These are phyloP conservation scores for Cosmia pyralina DNA, from an alignment of 2,888 invertebrate species.

Conservation along the genomic window DNA sequence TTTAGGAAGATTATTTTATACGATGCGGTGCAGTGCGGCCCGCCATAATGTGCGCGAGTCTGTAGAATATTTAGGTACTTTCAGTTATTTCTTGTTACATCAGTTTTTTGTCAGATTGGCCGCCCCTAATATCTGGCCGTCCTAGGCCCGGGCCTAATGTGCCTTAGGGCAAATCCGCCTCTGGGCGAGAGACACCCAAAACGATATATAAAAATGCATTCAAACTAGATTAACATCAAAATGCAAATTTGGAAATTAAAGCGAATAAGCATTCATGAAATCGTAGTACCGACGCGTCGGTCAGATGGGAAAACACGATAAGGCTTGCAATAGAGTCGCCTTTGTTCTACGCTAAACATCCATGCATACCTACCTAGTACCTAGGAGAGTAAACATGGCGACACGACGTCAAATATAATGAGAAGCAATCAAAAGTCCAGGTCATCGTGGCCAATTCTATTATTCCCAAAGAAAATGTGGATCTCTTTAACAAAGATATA, in stretches of 20 bases:
- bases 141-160: too few species aligned
- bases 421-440: constrained; percentile 10
- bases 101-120: too few species aligned
- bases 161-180: too few species aligned
- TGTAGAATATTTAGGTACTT: too few species aligned
- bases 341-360: constrained; percentile 46
- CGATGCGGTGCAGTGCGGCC: too few species aligned
- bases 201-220: constrained; percentile 47
- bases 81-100: too few species aligned
- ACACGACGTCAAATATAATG: constrained; percentile 15
- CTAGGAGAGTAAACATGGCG: not conserved
- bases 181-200: constrained; percentile 3
- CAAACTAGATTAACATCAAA: constrained; percentile 60
- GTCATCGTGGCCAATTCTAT: not conserved
- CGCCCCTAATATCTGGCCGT: too few species aligned
- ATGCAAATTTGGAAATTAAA: constrained; percentile 64
- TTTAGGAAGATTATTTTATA: too few species aligned
- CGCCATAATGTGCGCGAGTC: too few species aligned
- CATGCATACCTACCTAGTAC: constrained; percentile 33
- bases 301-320: constrained; percentile 64
- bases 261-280: constrained; percentile 65
- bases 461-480: constrained; percentile 3
- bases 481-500: constrained; percentile 6
- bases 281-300: constrained; percentile 44
- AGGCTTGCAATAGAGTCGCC: constrained; percentile 39